Percentiles rank a stretch among this genome's conserved stretches.
These are phyloP conservation scores for Tetrao urogallus DNA, from an alignment of 2,113 vertebrate genomes.

Conservation along the genomic window DNA sequence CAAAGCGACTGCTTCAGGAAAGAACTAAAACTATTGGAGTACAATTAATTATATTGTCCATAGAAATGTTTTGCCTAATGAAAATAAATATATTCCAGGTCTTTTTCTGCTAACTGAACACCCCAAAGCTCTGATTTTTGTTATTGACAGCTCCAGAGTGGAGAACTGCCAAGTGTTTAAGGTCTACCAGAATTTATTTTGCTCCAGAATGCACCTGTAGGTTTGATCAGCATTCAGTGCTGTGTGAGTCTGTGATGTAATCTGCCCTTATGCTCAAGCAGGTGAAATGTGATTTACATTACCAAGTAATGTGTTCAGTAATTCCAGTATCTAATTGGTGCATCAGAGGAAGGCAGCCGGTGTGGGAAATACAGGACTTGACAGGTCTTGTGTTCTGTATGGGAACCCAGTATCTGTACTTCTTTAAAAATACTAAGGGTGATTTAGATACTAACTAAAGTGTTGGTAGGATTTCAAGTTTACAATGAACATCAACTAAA, in stretches of 20 bases:
- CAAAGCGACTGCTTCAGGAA: background rate
- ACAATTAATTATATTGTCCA: background rate
- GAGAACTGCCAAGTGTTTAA: background rate
- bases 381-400: background rate
- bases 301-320: background rate
- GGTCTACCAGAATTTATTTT: background rate
- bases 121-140: background rate
- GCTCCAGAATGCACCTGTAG: background rate
- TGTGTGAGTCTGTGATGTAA: fast-evolving
- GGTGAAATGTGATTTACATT: background rate
- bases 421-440: background rate
- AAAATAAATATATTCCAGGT: background rate
- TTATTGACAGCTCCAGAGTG: background rate
- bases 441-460: background rate
- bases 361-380: background rate
- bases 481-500: background rate
- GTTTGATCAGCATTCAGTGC: fast-evolving
- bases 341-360: background rate
- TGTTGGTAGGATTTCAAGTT: fast-evolving
- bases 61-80: conserved; percentile 1
- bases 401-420: background rate
- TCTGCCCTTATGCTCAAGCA: background rate
- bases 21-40: background rate
- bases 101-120: background rate
- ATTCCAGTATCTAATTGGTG: background rate